Evolutionary conservation across 2,797 vertebrate species (phyloP).

Genomic region (Mycteria americana): DNA sequence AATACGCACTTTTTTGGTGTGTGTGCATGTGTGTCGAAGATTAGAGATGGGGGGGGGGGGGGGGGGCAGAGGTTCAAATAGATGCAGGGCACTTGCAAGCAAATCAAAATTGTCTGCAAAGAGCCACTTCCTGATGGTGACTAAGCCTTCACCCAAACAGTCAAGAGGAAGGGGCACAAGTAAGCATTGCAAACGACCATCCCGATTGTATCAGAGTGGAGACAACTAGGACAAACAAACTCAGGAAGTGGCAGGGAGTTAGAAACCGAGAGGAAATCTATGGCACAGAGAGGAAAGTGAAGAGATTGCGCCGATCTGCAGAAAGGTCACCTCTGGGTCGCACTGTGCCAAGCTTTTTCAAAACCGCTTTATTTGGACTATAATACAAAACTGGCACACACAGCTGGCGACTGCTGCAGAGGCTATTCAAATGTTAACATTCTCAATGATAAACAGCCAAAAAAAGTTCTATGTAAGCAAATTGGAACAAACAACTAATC

Average conservation of each 20-base stretch:
- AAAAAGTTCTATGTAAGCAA: conserved; percentile 70
- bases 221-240: conserved; percentile 80
- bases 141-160: conserved; percentile 50
- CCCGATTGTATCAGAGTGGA: conserved; percentile 69
- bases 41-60: neutral
- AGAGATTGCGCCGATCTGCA: conserved; percentile 67
- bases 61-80: neutral
- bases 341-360: conserved; percentile 64
- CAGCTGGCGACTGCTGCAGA: conserved; percentile 66
- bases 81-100: conserved; percentile 40
- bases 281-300: conserved; percentile 72
- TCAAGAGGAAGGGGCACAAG: conserved; percentile 65
- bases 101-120: conserved; percentile 55
- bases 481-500: conserved; percentile 71
- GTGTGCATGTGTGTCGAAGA: neutral
- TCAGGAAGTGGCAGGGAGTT: conserved; percentile 79
- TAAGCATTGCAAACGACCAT: conserved; percentile 62
- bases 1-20: neutral
- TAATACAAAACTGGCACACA: conserved; percentile 77
- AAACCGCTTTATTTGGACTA: conserved; percentile 68
- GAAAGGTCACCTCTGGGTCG: conserved; percentile 69
- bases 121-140: conserved; percentile 73
- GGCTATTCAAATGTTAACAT: conserved; percentile 76
- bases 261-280: conserved; percentile 67
- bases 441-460: conserved; percentile 73